phyloP scores from a whole-genome alignment of 1,140 invertebrate species.

The Aethina tumida region DNA sequence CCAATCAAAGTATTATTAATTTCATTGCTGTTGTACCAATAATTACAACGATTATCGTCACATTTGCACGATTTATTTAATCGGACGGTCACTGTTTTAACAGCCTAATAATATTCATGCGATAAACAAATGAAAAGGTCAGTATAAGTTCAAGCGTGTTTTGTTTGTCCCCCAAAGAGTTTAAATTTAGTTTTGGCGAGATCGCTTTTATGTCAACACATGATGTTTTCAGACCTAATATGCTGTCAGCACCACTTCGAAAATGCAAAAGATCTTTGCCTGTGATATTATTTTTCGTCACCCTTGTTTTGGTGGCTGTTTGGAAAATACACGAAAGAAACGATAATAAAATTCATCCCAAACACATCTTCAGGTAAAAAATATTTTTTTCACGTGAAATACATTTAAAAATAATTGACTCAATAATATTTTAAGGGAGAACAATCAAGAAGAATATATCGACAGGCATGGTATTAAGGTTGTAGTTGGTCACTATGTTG shows the following conservation, averaged over 20 bases:
- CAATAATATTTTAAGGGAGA: constrained; percentile 23
- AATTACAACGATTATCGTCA: too few species aligned
- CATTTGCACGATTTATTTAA: too few species aligned
- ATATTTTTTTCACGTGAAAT: constrained; percentile 3
- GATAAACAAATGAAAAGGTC: too few species aligned
- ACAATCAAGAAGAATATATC: constrained; percentile 55
- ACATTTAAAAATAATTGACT: neutral
- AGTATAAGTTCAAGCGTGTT: too few species aligned
- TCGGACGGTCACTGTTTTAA: too few species aligned
- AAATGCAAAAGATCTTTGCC: constrained; percentile 26
- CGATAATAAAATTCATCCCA: constrained; percentile 22
- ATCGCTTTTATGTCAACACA: too few species aligned
- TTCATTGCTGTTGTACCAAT: too few species aligned
- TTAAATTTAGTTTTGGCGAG: too few species aligned
- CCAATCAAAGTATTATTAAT: too few species aligned
- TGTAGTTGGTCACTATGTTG: constrained; percentile 76
- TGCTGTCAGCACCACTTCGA: constrained; percentile 26
- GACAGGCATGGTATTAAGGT: constrained; percentile 65
- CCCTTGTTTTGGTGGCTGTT: constrained; percentile 19
- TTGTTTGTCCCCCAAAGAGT: too few species aligned
- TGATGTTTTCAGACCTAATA: constrained; percentile 17
- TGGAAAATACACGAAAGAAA: constrained; percentile 14
- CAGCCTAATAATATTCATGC: too few species aligned
- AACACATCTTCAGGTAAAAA: constrained; percentile 26
- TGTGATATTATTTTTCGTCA: constrained; percentile 19